phyloP scores from a whole-genome alignment of 2,113 vertebrate species.

The Sialia sialis region DNA sequence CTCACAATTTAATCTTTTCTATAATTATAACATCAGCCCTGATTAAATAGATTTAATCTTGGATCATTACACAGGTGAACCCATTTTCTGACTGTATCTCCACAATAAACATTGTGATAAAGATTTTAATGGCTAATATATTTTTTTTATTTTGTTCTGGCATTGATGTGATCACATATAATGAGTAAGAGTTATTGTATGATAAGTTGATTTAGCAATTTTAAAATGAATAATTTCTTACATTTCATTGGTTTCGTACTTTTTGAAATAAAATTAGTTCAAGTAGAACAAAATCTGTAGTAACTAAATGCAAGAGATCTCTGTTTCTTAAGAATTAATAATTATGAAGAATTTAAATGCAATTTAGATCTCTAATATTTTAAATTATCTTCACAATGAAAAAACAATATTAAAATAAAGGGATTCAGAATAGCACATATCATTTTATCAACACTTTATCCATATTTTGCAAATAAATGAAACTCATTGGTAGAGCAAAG shows the following conservation, averaged over 20 bases:
- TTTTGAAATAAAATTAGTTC: neutral
- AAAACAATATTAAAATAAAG: neutral
- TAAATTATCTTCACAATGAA: neutral
- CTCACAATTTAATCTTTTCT: neutral
- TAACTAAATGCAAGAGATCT: neutral
- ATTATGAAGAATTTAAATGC: neutral
- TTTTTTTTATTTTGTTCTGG: neutral
- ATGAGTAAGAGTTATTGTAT: neutral
- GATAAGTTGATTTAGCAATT: neutral
- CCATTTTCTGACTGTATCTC: neutral
- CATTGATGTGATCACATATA: neutral
- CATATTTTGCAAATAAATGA: neutral
- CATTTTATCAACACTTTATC: neutral
- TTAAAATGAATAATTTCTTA: neutral
- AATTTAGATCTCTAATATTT: neutral
- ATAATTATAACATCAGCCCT: neutral
- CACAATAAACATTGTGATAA: neutral
- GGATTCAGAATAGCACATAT: neutral
- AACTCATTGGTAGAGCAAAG: accelerated
- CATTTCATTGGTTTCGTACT: neutral
- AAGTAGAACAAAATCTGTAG: neutral
- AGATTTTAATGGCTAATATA: neutral
- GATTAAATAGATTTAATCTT: neutral
- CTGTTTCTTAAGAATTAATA: neutral
- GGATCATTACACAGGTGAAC: neutral